A percentile compares a stretch with the other conserved stretches of the same genome.
These are phyloP conservation scores for Pinctada fucata DNA, from an alignment of 2,888 invertebrate species.

Conservation along the genomic window DNA sequence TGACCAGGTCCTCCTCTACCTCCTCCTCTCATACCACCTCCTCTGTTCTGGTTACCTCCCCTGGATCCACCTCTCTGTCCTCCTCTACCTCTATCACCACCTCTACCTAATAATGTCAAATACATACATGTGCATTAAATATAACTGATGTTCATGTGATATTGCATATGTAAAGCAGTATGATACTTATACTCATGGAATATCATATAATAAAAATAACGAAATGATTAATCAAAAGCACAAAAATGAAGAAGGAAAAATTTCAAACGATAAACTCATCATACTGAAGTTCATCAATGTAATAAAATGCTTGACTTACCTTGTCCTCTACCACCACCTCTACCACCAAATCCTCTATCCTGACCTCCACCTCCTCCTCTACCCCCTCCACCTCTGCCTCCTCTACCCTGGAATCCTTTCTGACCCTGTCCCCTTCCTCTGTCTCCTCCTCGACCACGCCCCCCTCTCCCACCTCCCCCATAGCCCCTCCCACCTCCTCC, in stretches of 20 bases:
- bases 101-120: slow-evolving; percentile 9
- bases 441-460: slow-evolving; percentile 28
- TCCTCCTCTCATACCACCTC: slow-evolving; percentile 32
- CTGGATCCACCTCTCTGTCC: slow-evolving; percentile 21
- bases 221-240: too few relatives aligned
- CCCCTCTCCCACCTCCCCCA: slow-evolving; percentile 18
- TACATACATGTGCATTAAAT: too few relatives aligned
- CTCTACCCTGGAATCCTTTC: neutral
- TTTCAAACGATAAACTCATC: too few relatives aligned
- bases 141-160: too few relatives aligned
- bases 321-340: slow-evolving; percentile 20
- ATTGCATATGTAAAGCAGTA: too few relatives aligned
- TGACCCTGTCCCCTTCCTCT: slow-evolving; percentile 2
- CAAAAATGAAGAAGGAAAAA: too few relatives aligned
- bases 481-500: slow-evolving; percentile 6
- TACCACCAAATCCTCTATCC: slow-evolving; percentile 25
- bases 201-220: too few relatives aligned
- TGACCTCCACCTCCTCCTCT: slow-evolving; percentile 29
- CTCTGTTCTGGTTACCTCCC: slow-evolving; percentile 21
- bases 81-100: slow-evolving; percentile 34
- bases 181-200: too few relatives aligned
- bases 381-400: slow-evolving; percentile 9
- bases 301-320: neutral
- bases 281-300: too few relatives aligned
- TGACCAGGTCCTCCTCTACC: slow-evolving; percentile 13